Evolutionary conservation across 2,797 vertebrate genomes (phyloP).

Genomic region (Siniperca undulata): DNA sequence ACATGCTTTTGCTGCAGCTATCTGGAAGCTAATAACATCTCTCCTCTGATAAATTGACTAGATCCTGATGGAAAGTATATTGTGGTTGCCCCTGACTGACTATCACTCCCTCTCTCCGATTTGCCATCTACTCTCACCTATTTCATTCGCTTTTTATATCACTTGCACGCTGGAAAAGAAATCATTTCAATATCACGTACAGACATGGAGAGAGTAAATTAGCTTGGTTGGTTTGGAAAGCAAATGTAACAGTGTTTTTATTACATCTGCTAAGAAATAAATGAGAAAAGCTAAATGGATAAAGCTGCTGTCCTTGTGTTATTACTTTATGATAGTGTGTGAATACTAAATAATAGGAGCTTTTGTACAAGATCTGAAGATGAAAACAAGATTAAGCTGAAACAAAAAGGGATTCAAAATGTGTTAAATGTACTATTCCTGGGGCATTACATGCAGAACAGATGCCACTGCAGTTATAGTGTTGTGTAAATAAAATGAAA

Average conservation of each 20-base stretch:
- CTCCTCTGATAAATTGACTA: constrained; percentile 86
- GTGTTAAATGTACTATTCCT: constrained; percentile 24
- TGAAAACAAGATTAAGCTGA: constrained; percentile 42
- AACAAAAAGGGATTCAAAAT: constrained; percentile 34
- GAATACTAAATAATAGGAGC: constrained; percentile 71
- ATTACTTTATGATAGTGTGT: constrained; percentile 58
- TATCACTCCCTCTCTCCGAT: constrained; percentile 74
- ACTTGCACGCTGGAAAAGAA: constrained; percentile 56
- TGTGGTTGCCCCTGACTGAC: constrained; percentile 81
- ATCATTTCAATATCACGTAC: constrained; percentile 77
- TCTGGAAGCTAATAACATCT: constrained; percentile 87
- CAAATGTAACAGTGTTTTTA: constrained; percentile 80
- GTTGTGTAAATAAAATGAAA: constrained; percentile 34
- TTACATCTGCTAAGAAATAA: constrained; percentile 77
- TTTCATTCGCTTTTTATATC: constrained; percentile 75
- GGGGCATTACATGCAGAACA: constrained; percentile 17
- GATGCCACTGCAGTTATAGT: constrained; percentile 15
- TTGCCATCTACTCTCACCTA: constrained; percentile 66
- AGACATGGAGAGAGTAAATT: constrained; percentile 76
- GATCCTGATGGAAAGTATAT: constrained; percentile 85
- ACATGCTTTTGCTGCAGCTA: constrained; percentile 88
- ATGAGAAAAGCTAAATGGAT: constrained; percentile 76
- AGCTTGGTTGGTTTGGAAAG: constrained; percentile 77
- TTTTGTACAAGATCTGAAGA: constrained; percentile 53
- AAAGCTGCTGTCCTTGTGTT: constrained; percentile 66